Percentiles rank a stretch among this genome's conserved stretches.
phyloP scores from a whole-genome alignment of 2,888 invertebrate genomes.

The Eupithecia vulgata region DNA sequence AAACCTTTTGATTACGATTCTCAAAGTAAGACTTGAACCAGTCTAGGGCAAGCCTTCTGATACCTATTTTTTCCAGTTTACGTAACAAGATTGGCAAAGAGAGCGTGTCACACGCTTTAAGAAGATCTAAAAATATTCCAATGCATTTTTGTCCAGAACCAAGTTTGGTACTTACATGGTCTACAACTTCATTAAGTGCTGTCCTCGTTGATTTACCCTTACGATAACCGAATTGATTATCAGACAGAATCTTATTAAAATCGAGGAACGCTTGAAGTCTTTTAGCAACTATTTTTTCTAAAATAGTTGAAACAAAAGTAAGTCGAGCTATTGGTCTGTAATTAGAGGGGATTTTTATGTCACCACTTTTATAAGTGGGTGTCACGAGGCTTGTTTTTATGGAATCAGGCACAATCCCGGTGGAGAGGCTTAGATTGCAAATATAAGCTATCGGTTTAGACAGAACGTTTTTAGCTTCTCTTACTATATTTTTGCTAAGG shows the following conservation, averaged over 20 bases:
- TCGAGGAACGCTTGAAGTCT: not conserved
- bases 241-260: not conserved
- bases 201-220: not conserved
- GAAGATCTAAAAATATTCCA: constrained; percentile 33
- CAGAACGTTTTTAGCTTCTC: not conserved
- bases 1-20: constrained; percentile 25
- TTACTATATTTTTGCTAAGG: not conserved
- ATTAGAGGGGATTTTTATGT: not conserved
- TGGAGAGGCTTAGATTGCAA: not conserved
- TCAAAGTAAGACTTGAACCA: constrained; percentile 31
- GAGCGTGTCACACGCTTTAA: constrained; percentile 34
- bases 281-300: not conserved
- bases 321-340: not conserved
- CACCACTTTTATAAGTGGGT: not conserved
- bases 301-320: not conserved
- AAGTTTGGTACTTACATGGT: not conserved
- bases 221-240: not conserved
- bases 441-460: not conserved
- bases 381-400: not conserved
- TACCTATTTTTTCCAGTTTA: constrained; percentile 28
- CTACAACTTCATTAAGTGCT: not conserved
- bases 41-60: constrained; percentile 21
- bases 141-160: constrained; percentile 21
- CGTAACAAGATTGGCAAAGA: constrained; percentile 28
- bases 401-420: not conserved